These are phyloP conservation scores for Accipiter cooperii DNA, from an alignment of 2,113 vertebrate genomes.

Conservation along the genomic window DNA sequence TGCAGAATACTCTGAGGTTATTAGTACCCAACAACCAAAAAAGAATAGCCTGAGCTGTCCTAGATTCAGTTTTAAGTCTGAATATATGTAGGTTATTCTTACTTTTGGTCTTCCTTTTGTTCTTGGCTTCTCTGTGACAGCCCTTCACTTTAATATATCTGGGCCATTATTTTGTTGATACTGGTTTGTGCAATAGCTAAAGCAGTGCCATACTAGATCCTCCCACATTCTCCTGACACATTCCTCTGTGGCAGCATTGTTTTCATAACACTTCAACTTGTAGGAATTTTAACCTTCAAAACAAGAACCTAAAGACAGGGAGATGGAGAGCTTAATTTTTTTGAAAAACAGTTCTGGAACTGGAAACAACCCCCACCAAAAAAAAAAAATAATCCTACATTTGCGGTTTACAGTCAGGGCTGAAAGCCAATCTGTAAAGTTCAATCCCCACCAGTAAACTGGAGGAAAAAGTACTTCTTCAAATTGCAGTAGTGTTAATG, in stretches of 20 bases:
- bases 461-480: not conserved
- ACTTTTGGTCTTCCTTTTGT: not conserved
- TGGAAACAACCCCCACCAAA: not conserved
- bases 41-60: not conserved
- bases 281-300: not conserved
- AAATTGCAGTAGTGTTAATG: not conserved
- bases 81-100: not conserved
- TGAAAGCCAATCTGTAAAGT: not conserved
- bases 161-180: not conserved
- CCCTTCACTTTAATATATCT: not conserved
- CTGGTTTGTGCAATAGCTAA: not conserved
- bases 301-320: not conserved
- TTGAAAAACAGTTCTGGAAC: not conserved
- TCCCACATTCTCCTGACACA: not conserved
- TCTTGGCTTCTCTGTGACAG: not conserved
- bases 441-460: not conserved
- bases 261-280: not conserved
- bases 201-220: not conserved
- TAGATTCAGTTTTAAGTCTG: not conserved
- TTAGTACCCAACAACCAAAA: not conserved
- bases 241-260: not conserved
- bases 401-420: not conserved
- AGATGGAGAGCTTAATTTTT: not conserved
- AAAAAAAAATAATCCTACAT: not conserved
- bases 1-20: not conserved